Base-by-base conservation (phyloP, 2,797 vertebrate genomes). In the Chiroxiphia lanceolata region DNA sequence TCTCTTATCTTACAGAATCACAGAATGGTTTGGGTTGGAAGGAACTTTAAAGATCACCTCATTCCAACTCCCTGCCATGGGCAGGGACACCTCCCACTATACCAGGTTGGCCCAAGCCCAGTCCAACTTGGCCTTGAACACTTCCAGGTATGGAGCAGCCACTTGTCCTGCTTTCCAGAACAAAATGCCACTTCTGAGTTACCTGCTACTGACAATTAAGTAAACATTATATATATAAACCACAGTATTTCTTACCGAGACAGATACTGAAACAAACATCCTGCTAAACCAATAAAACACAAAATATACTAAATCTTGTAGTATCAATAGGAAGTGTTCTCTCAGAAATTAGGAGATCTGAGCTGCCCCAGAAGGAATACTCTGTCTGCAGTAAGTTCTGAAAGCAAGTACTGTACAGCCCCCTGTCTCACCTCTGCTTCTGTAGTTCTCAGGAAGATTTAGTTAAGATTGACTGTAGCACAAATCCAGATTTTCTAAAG, bases 261-360 rank as follows among this genome's bases (percentile, higher is more conserved):
- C 12, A 42, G 25, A 86, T 29, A 38, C 0, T 10, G 40, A 64
- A 86, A 34, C 15, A 83, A 67, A n/a, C 2, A 8, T 26, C 64
- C 54, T 51, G 51, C 56, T 74, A 26, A 59, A 61, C 4, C 38
- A 22, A 29, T 29, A 34, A 1, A 47, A 40, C 17, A 42, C 0
- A 1, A 6, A 31, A 7, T 56, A 25, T 51, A 18, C 6, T 47
- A 79, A 9, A 38, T 20, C 8, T 27, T 56, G 8, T 13, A 69
- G 33, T 8, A 78, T 22, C 31, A 33, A 23, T 0, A 36, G 10
- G 18, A 18, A 26, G 34, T 1, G 3, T 54, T 18, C 34, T 51
- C 29, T 51, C 8, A 3, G 38, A 72, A 87, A 70, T 36, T 0
- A 67, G 59, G 48, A 82, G 11, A 76, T 64, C 2, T 54, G 22